phyloP scores from a whole-genome alignment of 2,888 invertebrate genomes.

The Choreutis nemorana region DNA sequence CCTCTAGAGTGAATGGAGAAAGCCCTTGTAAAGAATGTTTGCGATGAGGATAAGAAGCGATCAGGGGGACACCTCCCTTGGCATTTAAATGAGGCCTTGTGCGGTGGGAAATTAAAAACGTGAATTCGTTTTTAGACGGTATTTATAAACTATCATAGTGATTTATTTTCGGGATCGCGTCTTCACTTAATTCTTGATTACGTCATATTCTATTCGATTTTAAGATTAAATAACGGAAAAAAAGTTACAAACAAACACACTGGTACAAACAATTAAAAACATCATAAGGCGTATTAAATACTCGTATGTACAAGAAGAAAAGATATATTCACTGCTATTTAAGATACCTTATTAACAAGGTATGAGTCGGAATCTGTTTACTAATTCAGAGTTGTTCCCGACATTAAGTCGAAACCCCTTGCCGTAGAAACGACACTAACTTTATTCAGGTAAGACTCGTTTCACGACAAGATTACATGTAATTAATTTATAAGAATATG shows the following conservation, averaged over 20 bases:
- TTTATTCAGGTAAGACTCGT: slow-evolving; percentile 61
- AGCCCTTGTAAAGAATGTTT: slow-evolving; percentile 63
- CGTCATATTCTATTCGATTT: too few species aligned
- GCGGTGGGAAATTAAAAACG: slow-evolving; percentile 41
- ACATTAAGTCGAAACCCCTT: too few species aligned
- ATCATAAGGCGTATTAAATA: too few species aligned
- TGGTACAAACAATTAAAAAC: too few species aligned
- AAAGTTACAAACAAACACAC: too few species aligned
- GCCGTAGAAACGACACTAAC: slow-evolving; percentile 49
- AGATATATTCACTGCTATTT: slow-evolving; percentile 53
- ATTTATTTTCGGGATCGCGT: too few species aligned
- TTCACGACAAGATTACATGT: slow-evolving; percentile 65
- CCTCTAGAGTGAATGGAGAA: slow-evolving; percentile 49
- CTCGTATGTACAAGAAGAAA: too few species aligned
- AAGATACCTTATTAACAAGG: slow-evolving; percentile 34
- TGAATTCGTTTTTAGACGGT: background rate
- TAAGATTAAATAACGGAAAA: too few species aligned
- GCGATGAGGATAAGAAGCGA: slow-evolving; percentile 61
- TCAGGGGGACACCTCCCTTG: slow-evolving; percentile 52
- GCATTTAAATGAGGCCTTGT: slow-evolving; percentile 24
- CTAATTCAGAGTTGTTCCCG: slow-evolving; percentile 8
- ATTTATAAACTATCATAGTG: too few species aligned
- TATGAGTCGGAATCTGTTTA: slow-evolving; percentile 14
- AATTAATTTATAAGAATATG: slow-evolving; percentile 68
- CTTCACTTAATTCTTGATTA: too few species aligned